Base-by-base conservation (phyloP, 2,888 invertebrate genomes). In the Perdita meconis region DNA sequence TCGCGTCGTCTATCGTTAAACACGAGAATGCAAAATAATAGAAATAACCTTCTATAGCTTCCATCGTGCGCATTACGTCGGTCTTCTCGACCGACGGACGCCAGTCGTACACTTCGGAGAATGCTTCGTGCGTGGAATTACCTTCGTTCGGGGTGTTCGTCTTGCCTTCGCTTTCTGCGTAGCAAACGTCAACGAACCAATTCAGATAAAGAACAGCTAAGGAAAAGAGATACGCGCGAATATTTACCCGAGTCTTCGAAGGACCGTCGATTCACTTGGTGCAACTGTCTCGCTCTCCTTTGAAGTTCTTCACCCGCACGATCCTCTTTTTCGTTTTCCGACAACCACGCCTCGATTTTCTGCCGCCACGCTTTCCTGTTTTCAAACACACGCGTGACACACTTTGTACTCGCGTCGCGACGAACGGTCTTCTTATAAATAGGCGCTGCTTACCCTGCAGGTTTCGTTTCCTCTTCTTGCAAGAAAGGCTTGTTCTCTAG, bases 301-400 rank as follows among this genome's bases (percentile, higher is more conserved):
- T 95, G 94, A 79, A 95, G 93, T 85, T 96, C 95, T 83, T 96
- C 96, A 80, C 94, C 95, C 82, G 95, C 94, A 87, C 95, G 95
- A 91, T 96, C 97, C 90, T 95, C 96, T 89, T 95, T 95, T 90
- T 97, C 97, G 93, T 97, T 97, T 71, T 97, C 97, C 84, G 97
- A 95, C 79, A 98, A 93, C 98, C 98, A 98, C 5, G 97, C 97
- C 92, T 98, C 97, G 89, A 98, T 97, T 92, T 97, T 97, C 91
- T 97, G 96, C 59, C 96, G 94, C 97, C 97, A 97, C 89, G 97
- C 97, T 93, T 96, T 96, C 85, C 92, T 94, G 89, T 67, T 65
- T 30, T 12, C 30, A 30, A 30, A n/a, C n/a, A n/a, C n/a, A n/a
- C n/a, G n/a, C n/a, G n/a, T n/a, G n/a, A n/a, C n/a, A n/a, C n/a